A percentile compares a stretch with the other conserved stretches of the same genome.
phyloP scores from a whole-genome alignment of 2,888 invertebrate genomes.

The Catocala sponsa region DNA sequence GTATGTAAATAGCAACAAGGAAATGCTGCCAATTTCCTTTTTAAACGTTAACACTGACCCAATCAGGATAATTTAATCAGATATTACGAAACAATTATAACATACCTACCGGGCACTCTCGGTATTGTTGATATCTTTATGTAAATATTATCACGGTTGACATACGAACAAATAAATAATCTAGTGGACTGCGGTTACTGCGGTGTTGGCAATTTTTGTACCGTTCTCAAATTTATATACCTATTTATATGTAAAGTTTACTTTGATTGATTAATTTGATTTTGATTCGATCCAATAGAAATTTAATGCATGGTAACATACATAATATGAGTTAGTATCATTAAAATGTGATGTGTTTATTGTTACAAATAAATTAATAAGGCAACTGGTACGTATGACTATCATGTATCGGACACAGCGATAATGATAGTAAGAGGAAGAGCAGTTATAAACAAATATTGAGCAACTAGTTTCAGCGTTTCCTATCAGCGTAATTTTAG shows the following conservation, averaged over 20 bases:
- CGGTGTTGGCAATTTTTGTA: no score
- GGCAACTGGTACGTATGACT: no score
- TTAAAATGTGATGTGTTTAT: no score
- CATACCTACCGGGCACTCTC: not conserved
- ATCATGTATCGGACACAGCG: not conserved
- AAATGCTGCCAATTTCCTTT: slow-evolving; percentile 1
- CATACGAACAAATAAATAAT: slow-evolving; percentile 1
- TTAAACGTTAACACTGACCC: slow-evolving; percentile 9
- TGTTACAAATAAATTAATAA: no score
- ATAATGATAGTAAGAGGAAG: not conserved
- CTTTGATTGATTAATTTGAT: no score
- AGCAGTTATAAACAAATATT: not conserved
- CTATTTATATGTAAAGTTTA: no score
- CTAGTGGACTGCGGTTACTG: no score
- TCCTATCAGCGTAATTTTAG: no score
- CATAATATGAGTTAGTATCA: not conserved
- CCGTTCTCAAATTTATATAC: no score
- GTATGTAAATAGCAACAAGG: slow-evolving; percentile 6
- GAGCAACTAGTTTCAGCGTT: not conserved
- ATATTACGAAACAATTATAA: slow-evolving; percentile 8
- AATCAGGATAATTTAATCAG: slow-evolving; percentile 13
- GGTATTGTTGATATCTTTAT: not conserved
- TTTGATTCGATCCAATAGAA: not conserved
- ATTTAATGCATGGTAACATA: not conserved
- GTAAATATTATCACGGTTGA: slow-evolving; percentile 5